These are phyloP conservation scores for Trinorchestia longiramus DNA, from an alignment of 1,140 invertebrate species.

Conservation along the genomic window DNA sequence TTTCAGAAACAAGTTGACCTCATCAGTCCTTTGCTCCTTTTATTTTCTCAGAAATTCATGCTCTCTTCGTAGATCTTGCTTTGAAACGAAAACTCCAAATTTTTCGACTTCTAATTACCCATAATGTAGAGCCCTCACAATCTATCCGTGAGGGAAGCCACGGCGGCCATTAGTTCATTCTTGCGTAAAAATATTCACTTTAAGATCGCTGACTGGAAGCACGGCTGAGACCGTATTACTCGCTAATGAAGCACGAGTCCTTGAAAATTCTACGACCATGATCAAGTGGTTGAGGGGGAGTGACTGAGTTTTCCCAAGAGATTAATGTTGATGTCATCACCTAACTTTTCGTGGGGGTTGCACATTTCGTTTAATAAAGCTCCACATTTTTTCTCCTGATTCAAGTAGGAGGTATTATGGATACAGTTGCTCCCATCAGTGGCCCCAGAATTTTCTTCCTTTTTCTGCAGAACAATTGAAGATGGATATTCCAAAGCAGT, in stretches of 20 bases:
- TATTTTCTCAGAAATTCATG: neutral
- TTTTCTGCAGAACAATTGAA: too few species aligned
- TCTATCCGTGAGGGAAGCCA: neutral
- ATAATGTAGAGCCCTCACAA: neutral
- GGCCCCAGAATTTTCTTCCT: too few species aligned
- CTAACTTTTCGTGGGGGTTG: neutral
- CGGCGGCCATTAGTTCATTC: neutral
- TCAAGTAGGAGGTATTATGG: too few species aligned
- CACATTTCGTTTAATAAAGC: too few species aligned
- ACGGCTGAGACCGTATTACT: neutral
- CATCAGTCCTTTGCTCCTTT: neutral
- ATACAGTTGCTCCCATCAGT: too few species aligned
- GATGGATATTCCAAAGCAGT: too few species aligned
- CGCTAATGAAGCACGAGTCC: neutral
- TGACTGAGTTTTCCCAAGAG: neutral
- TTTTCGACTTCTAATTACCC: neutral
- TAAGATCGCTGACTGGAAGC: neutral
- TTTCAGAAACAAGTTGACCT: neutral
- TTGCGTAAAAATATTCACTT: neutral
- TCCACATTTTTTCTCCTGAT: too few species aligned
- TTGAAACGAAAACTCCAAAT: neutral
- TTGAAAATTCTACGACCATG: neutral
- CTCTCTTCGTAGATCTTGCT: neutral
- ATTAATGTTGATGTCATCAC: neutral
- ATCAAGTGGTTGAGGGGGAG: neutral